phyloP scores from a whole-genome alignment of 2,113 vertebrate genomes.

The Panurus biarmicus region DNA sequence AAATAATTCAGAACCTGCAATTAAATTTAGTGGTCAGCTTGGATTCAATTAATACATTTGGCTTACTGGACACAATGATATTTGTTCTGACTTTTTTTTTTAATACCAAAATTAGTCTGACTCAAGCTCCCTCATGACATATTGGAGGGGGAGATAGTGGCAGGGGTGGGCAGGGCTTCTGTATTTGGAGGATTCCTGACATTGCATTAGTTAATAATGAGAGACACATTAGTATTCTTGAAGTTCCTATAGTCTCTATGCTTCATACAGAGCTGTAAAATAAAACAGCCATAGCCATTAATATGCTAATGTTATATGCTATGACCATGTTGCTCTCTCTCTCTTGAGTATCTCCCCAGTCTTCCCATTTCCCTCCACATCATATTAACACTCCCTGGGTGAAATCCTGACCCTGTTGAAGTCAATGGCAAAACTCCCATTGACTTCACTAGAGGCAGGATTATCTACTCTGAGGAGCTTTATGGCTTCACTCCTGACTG shows the following conservation, averaged over 20 bases:
- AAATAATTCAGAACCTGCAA: constrained; percentile 28
- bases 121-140: neutral
- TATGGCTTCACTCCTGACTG: constrained; percentile 5
- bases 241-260: constrained; percentile 23
- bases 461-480: neutral
- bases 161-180: neutral
- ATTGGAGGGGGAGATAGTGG: neutral
- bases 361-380: constrained; percentile 26
- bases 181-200: neutral
- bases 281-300: constrained; percentile 45
- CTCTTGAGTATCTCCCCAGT: constrained; percentile 24
- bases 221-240: constrained; percentile 46
- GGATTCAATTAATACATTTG: neutral
- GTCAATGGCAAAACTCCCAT: constrained; percentile 61
- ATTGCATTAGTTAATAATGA: constrained; percentile 35
- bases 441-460: constrained; percentile 25
- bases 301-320: constrained; percentile 61
- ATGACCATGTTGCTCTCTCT: constrained; percentile 33
- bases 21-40: constrained; percentile 24
- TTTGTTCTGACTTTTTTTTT: neutral
- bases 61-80: constrained; percentile 8
- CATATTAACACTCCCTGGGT: constrained; percentile 51
- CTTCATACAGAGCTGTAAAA: constrained; percentile 56
- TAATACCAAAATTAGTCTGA: neutral
- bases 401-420: constrained; percentile 53